Evolutionary conservation across 1,140 invertebrate species (phyloP).

Genomic region (Uloborus diversus): DNA sequence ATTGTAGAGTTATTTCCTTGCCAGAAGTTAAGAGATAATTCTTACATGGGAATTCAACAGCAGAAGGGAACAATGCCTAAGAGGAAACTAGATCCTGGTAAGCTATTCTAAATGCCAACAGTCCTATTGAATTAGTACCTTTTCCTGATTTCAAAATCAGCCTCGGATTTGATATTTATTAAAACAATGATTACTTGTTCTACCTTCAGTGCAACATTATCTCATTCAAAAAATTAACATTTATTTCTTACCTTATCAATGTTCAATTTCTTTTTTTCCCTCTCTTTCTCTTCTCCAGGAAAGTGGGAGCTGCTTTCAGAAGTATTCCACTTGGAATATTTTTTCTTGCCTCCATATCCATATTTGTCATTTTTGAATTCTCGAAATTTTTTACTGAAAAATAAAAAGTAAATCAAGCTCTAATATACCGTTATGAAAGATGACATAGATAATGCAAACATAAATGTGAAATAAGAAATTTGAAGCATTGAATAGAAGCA

Average conservation of each 20-base stretch:
- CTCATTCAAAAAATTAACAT: not conserved
- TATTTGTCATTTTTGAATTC: slow-evolving; percentile 82
- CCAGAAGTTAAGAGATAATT: too few species aligned
- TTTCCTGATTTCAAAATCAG: too few species aligned
- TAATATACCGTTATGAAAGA: not conserved
- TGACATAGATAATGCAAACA: not conserved
- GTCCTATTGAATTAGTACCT: too few species aligned
- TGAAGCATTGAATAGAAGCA: not conserved
- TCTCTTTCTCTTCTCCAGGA: slow-evolving; percentile 37
- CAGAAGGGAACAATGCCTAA: too few species aligned
- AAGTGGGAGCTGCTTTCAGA: slow-evolving; percentile 72
- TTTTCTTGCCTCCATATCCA: slow-evolving; percentile 96
- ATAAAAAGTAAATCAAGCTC: not conserved
- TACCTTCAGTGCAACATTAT: not conserved
- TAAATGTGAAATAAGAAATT: not conserved
- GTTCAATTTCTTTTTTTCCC: not conserved
- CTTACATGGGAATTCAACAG: too few species aligned
- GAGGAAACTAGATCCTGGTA: too few species aligned
- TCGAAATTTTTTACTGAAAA: slow-evolving; percentile 61
- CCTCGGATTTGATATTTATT: too few species aligned
- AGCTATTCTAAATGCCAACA: too few species aligned
- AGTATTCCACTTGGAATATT: slow-evolving; percentile 87
- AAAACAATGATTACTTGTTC: not conserved
- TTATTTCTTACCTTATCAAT: not conserved
- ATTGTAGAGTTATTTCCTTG: too few species aligned